These are phyloP conservation scores for Dicyrtomina minuta DNA, from an alignment of 2,888 invertebrate species.

Conservation along the genomic window DNA sequence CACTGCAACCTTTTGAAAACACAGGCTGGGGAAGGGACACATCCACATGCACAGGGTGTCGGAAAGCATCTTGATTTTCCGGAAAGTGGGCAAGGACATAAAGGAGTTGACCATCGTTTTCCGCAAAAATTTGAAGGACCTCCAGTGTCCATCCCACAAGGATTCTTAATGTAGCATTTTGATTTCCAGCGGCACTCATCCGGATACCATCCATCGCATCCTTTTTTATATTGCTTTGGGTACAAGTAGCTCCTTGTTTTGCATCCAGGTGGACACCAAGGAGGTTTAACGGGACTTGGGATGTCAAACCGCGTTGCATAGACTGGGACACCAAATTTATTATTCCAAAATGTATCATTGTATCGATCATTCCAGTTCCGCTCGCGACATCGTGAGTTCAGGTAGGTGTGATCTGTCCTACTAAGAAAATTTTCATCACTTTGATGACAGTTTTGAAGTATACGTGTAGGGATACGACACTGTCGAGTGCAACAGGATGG, in stretches of 20 bases:
- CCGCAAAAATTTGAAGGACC: not conserved
- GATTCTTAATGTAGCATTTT: not conserved
- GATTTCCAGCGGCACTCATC: not conserved
- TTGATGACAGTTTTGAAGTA: too few relatives aligned
- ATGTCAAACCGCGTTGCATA: slow-evolving; percentile 1
- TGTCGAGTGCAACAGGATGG: too few relatives aligned
- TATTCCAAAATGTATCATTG: too few relatives aligned
- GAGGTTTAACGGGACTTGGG: slow-evolving; percentile 7
- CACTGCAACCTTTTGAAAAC: not conserved
- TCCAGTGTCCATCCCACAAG: not conserved
- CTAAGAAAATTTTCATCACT: too few relatives aligned
- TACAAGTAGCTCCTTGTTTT: not conserved
- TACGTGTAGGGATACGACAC: too few relatives aligned
- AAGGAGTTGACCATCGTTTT: slow-evolving; percentile 5
- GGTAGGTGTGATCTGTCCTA: too few relatives aligned
- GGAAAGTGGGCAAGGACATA: slow-evolving; percentile 7
- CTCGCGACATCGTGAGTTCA: too few relatives aligned
- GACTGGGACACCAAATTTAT: too few relatives aligned
- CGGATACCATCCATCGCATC: slow-evolving; percentile 5
- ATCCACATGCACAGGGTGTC: not conserved
- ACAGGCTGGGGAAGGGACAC: not conserved
- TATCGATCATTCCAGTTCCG: too few relatives aligned
- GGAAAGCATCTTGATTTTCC: slow-evolving; percentile 10
- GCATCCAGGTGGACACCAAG: slow-evolving; percentile 12
- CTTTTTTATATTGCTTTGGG: not conserved